These are phyloP conservation scores for Tokudaia muenninki DNA, from an alignment of 2,797 vertebrate species.

Conservation along the genomic window DNA sequence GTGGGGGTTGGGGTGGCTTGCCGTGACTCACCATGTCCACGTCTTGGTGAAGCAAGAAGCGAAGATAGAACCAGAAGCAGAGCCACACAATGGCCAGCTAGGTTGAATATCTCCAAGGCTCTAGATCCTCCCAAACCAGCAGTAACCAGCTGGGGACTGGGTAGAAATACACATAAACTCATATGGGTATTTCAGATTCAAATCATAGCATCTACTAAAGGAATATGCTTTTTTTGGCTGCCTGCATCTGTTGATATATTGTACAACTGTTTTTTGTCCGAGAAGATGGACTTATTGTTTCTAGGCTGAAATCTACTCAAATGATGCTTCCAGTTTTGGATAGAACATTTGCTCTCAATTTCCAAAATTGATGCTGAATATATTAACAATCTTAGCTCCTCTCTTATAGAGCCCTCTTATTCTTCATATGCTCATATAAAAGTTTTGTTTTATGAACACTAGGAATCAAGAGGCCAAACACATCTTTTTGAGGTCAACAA, in stretches of 20 bases:
- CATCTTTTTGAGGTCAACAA: neutral
- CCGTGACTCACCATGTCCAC: neutral
- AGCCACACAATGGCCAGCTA: neutral
- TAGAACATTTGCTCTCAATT: neutral
- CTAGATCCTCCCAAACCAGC: neutral
- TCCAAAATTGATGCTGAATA: constrained; percentile 15
- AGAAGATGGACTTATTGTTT: neutral
- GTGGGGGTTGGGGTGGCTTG: neutral
- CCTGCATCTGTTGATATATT: neutral
- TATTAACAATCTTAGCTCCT: neutral
- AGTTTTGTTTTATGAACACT: neutral
- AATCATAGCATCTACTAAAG: neutral
- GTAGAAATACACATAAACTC: neutral
- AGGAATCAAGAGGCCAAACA: neutral
- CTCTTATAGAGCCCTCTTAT: neutral
- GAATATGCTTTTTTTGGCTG: neutral
- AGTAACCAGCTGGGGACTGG: neutral
- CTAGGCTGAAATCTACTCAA: neutral
- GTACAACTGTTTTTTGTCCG: neutral
- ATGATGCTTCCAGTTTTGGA: neutral
- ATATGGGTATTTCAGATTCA: neutral
- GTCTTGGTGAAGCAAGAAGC: neutral
- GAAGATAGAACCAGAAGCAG: neutral
- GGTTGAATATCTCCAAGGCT: neutral
- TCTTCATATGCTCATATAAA: constrained; percentile 23